Evolutionary conservation across 2,113 vertebrate genomes (phyloP).

Genomic region (Macaca mulatta): DNA sequence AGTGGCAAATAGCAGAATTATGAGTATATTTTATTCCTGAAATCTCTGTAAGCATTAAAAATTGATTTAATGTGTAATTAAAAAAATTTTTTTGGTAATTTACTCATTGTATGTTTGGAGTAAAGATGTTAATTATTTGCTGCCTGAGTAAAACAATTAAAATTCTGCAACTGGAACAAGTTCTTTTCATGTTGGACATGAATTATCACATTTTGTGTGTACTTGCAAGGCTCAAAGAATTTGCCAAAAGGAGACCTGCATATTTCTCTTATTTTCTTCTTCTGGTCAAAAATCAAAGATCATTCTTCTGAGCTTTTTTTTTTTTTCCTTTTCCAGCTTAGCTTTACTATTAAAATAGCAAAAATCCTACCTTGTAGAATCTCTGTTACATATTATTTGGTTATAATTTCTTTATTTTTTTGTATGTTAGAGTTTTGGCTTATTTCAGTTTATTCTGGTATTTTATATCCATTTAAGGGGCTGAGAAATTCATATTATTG

Average conservation of each 20-base stretch:
- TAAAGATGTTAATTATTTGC: conserved; percentile 33
- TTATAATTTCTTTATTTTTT: conserved; percentile 43
- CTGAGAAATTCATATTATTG: conserved; percentile 50
- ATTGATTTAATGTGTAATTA: neutral
- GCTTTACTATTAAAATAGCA: conserved; percentile 31
- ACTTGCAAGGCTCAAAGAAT: conserved; percentile 28
- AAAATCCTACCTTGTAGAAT: conserved; percentile 50
- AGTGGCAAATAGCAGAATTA: neutral
- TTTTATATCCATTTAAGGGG: neutral
- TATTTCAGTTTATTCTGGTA: conserved; percentile 9
- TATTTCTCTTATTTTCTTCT: conserved; percentile 53
- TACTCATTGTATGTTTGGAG: neutral
- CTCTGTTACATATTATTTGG: conserved; percentile 52
- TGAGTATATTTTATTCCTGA: neutral
- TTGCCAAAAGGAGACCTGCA: conserved; percentile 40
- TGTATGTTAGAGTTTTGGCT: conserved; percentile 4
- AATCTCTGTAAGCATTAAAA: neutral
- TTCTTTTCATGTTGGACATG: neutral
- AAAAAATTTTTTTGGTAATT: neutral
- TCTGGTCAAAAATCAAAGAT: conserved; percentile 60
- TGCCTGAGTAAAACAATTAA: neutral
- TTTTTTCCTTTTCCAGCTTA: neutral
- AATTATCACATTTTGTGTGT: conserved; percentile 69
- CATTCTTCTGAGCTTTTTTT: neutral
- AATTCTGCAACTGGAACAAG: conserved; percentile 51